Conservation (phyloP, 2,113 vertebrate species). For the Struthidea cinerea region DNA sequence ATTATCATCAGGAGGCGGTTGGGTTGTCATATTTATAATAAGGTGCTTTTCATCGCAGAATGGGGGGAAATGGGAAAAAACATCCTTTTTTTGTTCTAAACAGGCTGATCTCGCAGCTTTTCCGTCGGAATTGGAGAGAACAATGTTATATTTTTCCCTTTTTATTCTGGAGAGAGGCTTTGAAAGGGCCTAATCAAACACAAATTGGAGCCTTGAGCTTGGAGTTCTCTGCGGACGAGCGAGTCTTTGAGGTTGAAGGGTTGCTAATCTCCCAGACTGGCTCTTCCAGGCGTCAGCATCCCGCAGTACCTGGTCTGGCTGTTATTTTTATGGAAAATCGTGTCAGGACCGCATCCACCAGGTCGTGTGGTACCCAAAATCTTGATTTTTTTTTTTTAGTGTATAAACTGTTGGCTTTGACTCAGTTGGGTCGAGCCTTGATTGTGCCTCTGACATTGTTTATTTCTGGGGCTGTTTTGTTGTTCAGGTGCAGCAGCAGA, state of each 20-base stretch:
- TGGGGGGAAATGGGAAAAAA: accelerated
- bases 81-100: neutral
- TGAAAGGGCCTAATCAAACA: constrained; percentile 33
- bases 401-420: accelerated
- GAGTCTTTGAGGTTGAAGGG: neutral
- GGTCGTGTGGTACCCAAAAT: accelerated
- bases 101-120: neutral
- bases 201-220: neutral
- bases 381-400: accelerated
- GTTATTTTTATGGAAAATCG: accelerated
- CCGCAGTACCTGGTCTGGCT: accelerated
- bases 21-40: neutral
- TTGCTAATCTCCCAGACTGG: neutral
- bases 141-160: neutral
- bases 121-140: neutral
- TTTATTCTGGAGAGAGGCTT: neutral
- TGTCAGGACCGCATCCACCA: neutral
- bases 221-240: neutral
- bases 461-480: neutral
- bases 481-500: neutral
- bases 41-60: neutral
- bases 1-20: neutral
- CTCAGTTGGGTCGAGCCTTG: neutral
- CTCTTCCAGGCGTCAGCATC: neutral
- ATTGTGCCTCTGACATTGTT: neutral